Conservation (phyloP, 2,113 vertebrate genomes). For the Phalacrocorax brasilianus region DNA sequence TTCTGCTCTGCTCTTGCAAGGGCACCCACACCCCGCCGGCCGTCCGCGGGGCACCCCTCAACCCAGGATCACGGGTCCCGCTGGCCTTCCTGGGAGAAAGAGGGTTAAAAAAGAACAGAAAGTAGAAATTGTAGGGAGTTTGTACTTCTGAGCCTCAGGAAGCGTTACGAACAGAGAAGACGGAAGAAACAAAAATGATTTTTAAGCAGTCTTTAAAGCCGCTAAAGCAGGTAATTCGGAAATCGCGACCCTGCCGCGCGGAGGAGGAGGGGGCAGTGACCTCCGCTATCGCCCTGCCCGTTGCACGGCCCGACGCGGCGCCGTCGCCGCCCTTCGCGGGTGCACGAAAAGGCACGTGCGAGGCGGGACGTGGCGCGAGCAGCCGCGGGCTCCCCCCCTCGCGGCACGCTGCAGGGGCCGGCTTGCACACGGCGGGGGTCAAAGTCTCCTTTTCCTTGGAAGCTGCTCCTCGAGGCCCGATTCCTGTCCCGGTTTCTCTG, state of each 20-base stretch:
- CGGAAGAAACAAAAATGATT: not conserved
- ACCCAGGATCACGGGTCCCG: fast-evolving
- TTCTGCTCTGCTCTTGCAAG: not conserved
- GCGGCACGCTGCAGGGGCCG: fast-evolving
- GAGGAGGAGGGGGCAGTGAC: not conserved
- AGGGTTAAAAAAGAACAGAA: no score
- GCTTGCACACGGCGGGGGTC: not conserved
- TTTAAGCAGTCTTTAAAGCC: not conserved
- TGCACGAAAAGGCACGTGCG: not conserved
- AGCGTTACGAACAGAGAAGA: not conserved
- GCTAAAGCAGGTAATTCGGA: no score
- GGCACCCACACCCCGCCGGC: not conserved
- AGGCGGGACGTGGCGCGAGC: fast-evolving
- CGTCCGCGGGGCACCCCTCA: not conserved
- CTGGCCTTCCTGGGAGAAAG: not conserved
- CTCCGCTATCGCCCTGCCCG: not conserved
- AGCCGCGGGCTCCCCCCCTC: no score
- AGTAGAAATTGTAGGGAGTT: not conserved
- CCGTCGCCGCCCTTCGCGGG: not conserved
- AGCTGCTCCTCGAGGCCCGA: not conserved
- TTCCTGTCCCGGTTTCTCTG: not conserved
- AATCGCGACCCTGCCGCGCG: fast-evolving
- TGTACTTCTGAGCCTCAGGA: not conserved
- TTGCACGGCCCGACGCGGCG: not conserved
- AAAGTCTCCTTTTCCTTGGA: not conserved